Evolutionary conservation across 2,888 invertebrate genomes (phyloP).

Genomic region (Tortricodes alternella): DNA sequence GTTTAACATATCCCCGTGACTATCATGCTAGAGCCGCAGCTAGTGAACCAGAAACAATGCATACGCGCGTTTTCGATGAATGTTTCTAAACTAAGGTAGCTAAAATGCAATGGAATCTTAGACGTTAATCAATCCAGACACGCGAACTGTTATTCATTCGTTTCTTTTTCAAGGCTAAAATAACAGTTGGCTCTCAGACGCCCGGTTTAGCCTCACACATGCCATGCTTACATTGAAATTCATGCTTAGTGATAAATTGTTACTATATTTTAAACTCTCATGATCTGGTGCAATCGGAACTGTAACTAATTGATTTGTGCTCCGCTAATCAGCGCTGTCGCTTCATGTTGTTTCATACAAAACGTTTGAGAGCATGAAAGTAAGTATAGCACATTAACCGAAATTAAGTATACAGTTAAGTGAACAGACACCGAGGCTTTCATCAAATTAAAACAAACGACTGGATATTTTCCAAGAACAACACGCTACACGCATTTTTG

Average conservation of each 20-base stretch:
- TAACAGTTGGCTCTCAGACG: constrained; percentile 10
- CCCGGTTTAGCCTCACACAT: not conserved
- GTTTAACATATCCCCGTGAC: no score
- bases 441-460: not conserved
- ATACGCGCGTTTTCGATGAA: no score
- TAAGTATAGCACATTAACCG: no score
- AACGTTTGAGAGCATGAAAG: no score
- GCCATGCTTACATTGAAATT: not conserved
- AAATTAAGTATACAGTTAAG: no score
- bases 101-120: not conserved
- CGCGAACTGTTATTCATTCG: constrained; percentile 21
- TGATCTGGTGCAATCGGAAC: constrained; percentile 1
- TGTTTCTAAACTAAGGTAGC: not conserved
- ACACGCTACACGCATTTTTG: not conserved
- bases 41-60: no score
- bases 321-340: constrained; percentile 9
- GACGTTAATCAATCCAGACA: constrained; percentile 13
- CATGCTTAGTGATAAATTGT: not conserved
- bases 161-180: constrained; percentile 13
- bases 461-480: constrained; percentile 10
- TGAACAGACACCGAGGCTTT: not conserved
- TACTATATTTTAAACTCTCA: not conserved
- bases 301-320: constrained; percentile 14
- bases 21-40: no score
- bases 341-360: constrained; percentile 9